Evolutionary conservation across 2,888 invertebrate species (phyloP), one percentile per base, ranked within the genome.

Genomic region (Rosalia funebris): DNA sequence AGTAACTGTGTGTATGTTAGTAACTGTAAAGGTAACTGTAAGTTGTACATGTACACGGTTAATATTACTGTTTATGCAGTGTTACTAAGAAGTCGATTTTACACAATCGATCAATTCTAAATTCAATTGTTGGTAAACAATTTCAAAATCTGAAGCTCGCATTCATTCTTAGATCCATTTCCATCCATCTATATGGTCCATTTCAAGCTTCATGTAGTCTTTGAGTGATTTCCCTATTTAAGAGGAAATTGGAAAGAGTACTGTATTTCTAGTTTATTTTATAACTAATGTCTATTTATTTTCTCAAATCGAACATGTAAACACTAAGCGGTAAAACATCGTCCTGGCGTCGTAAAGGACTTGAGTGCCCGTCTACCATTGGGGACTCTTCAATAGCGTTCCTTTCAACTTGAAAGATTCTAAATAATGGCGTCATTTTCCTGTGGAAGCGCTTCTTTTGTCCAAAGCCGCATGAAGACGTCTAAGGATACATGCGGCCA

Each of bases 381-480:
- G 68, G 42, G 65, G 62, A 63, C 58, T 57, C 62, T 63, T 70
- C 68, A 71, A 71, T 71, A 62, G 68, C 52, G 63, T 59, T 65
- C 61, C 70, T 71, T 72, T 71, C 70, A 71, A 66, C 70, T 68
- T 54, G 60, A 64, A 71, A 68, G 70, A 71, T 70, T 71, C 71
- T 72, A 70, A 72, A 72, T 72, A 72, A 72, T 72, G 71, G 71
- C 71, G 64, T 71, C 70, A 72, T 72, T 72, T 71, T 71, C 68
- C 62, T 54, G 64, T 60, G 65, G 64, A 71, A 69, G 63, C 65
- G 69, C 56, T 67, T 65, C 72, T 71, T 71, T 72, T 72, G 69
- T 72, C 66, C 65, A 61, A 70, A 70, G 70, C 72, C 71, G 69
- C 72, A 71, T 70, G 71, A 70, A 71, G 70, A 71, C 71, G 66